Evolutionary conservation across 2,797 vertebrate species (phyloP).

Genomic region (Pitangus sulphuratus): DNA sequence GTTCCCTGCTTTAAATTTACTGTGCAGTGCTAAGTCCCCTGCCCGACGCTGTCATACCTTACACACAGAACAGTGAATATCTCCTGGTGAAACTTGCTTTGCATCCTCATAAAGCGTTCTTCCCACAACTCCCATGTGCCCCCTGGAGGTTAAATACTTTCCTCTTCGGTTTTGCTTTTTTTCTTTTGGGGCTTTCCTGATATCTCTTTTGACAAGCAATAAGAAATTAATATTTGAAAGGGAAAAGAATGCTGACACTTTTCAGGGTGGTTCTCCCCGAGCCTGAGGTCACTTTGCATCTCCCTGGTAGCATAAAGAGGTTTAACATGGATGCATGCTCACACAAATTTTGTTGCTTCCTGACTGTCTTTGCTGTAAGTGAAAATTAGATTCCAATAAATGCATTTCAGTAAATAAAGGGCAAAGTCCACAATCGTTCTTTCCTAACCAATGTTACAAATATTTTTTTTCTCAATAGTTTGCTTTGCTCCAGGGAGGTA

Average conservation of each 20-base stretch:
- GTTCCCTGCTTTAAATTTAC: not conserved
- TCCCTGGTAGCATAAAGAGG: not conserved
- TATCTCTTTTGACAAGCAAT: not conserved
- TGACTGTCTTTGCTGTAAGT: not conserved
- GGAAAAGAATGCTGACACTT: not conserved
- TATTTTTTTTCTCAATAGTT: not conserved
- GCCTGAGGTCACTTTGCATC: not conserved
- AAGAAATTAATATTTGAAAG: not conserved
- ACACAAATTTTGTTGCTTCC: not conserved
- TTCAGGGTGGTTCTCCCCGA: not conserved
- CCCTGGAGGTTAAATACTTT: slow-evolving; percentile 52
- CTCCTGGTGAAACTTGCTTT: not conserved
- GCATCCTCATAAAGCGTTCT: not conserved
- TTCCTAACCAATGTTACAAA: too few species aligned
- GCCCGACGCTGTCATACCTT: not conserved
- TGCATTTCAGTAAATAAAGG: too few species aligned
- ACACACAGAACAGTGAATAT: not conserved
- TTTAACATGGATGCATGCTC: not conserved
- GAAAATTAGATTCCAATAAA: not conserved
- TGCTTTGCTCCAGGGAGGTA: not conserved
- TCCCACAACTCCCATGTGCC: slow-evolving; percentile 36
- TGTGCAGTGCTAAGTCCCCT: not conserved
- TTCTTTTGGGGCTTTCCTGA: not conserved
- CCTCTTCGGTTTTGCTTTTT: not conserved
- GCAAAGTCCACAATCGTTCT: fast-evolving